Evolutionary conservation across 2,797 vertebrate genomes (phyloP).

Genomic region (Danionella dracula): DNA sequence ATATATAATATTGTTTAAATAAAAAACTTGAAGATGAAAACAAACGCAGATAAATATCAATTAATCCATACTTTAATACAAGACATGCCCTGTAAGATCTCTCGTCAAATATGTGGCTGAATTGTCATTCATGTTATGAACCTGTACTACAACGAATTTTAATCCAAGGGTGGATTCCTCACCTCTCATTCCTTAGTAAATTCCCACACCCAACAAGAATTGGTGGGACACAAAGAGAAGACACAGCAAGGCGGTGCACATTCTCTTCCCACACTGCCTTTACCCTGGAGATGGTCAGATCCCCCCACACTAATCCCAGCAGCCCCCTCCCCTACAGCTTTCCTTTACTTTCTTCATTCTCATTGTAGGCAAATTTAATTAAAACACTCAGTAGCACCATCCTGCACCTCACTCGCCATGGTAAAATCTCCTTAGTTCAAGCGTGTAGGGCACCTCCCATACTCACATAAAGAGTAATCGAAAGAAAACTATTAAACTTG

Average conservation of each 20-base stretch:
- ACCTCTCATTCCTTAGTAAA: slow-evolving; percentile 71
- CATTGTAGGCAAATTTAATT: slow-evolving; percentile 81
- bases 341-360: slow-evolving; percentile 43
- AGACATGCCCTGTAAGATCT: no score
- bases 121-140: no score
- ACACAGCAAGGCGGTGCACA: slow-evolving; percentile 88
- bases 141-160: no score
- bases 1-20: no score
- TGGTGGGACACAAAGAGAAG: slow-evolving; percentile 79
- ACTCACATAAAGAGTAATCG: no score
- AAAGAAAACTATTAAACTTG: no score
- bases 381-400: slow-evolving; percentile 65
- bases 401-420: slow-evolving; percentile 77
- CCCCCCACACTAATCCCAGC: slow-evolving; percentile 32
- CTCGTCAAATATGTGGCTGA: no score
- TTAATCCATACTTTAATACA: no score
- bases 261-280: slow-evolving; percentile 94
- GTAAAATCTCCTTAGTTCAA: slow-evolving; percentile 69
- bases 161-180: slow-evolving; percentile 24
- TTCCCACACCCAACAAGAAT: slow-evolving; percentile 87
- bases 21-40: no score
- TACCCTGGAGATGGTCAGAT: slow-evolving; percentile 81
- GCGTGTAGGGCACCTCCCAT: no score
- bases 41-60: no score
- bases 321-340: slow-evolving; percentile 6